Percentiles rank a stretch among this genome's conserved stretches.
These are phyloP conservation scores for Tursiops truncatus DNA, from an alignment of 2,113 vertebrate species.

Conservation along the genomic window DNA sequence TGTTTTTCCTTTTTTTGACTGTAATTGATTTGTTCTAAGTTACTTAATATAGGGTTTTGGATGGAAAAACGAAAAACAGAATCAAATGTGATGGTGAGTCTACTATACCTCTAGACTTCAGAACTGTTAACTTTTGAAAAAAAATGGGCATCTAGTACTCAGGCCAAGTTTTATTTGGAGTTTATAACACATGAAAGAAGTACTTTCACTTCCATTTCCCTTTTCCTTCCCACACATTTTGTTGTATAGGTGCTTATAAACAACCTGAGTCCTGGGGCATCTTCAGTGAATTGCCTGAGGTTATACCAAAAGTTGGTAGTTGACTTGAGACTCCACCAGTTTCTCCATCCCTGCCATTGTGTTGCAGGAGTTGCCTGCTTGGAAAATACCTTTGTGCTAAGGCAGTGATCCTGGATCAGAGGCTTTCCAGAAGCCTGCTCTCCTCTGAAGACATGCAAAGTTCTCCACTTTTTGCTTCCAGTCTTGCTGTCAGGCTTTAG, in stretches of 20 bases:
- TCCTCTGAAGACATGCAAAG: neutral
- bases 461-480: neutral
- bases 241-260: neutral
- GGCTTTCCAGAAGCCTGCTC: neutral
- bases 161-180: neutral
- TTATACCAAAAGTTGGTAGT: neutral
- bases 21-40: slow-evolving; percentile 1
- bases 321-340: neutral
- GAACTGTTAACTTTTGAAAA: slow-evolving; percentile 19
- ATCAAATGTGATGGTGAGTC: neutral
- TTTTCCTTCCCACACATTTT: neutral
- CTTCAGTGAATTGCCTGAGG: neutral
- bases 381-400: neutral
- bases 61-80: neutral
- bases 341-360: neutral
- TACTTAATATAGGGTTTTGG: neutral
- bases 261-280: neutral
- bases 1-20: neutral
- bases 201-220: neutral
- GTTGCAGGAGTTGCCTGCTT: neutral
- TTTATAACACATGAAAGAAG: neutral
- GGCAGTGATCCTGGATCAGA: neutral
- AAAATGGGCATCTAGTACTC: neutral
- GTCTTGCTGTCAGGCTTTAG: neutral
- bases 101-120: neutral